These are phyloP conservation scores for Dynastes hyllus DNA, from an alignment of 2,888 invertebrate species.

Conservation along the genomic window DNA sequence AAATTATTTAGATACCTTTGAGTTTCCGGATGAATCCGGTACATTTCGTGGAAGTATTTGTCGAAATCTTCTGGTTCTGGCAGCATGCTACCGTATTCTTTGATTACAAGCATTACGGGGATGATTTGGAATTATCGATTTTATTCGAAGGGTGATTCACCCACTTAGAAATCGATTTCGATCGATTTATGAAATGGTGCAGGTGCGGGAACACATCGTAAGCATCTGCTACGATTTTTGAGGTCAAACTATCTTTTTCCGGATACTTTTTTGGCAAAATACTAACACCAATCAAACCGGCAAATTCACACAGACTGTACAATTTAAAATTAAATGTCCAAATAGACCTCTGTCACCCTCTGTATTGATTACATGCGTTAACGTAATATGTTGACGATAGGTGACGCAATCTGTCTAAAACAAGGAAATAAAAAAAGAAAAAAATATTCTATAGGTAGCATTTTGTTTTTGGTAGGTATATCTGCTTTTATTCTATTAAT, in stretches of 20 bases:
- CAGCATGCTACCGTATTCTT: slow-evolving; percentile 64
- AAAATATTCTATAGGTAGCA: too few species aligned
- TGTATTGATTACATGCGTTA: slow-evolving; percentile 43
- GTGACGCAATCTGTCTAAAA: slow-evolving; percentile 6
- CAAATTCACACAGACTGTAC: slow-evolving; percentile 33
- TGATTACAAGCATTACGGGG: slow-evolving; percentile 49
- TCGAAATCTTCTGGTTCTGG: slow-evolving; percentile 69
- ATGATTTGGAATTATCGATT: slow-evolving; percentile 52
- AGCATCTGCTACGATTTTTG: slow-evolving; percentile 23
- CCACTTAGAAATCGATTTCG: slow-evolving; percentile 49
- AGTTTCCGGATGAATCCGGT: slow-evolving; percentile 66
- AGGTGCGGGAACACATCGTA: not conserved
- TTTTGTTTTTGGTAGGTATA: too few species aligned
- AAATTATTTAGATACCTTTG: slow-evolving; percentile 64
- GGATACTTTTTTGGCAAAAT: slow-evolving; percentile 35
- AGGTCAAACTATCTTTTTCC: slow-evolving; percentile 33
- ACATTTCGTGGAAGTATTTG: slow-evolving; percentile 68
- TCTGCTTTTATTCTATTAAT: too few species aligned
- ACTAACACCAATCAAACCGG: slow-evolving; percentile 37
- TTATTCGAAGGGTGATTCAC: slow-evolving; percentile 54
- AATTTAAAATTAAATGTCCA: slow-evolving; percentile 47
- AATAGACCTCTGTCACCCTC: slow-evolving; percentile 38
- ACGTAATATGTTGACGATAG: slow-evolving; percentile 21
- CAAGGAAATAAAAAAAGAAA: not conserved
- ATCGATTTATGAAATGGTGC: slow-evolving; percentile 39